Evolutionary conservation across 2,797 vertebrate species (phyloP), one percentile per base, ranked within the genome.

Genomic region (Necrosyrtes monachus): DNA sequence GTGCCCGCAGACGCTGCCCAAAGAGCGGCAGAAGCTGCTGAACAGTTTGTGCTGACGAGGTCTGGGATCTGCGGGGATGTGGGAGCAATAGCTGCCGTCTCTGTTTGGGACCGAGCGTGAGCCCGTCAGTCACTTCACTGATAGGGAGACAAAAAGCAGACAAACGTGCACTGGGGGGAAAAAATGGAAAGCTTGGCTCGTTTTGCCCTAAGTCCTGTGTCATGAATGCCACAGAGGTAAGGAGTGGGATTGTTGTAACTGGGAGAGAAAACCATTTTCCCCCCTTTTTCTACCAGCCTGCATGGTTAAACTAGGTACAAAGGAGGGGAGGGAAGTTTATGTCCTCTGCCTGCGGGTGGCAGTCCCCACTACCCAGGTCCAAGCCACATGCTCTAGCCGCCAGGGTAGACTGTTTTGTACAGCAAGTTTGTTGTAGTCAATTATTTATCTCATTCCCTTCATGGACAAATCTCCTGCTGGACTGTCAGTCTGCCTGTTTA

Each of bases 81-180:
- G 1, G 6, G 31, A 68, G 54, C 41, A 15, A 43, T 4, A 65
- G 48, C 53, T 48, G 67, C 35, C 1, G 0, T 27, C 39, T 39
- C 46, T 1, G 1, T 25, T 3, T n/a, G 50, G 60, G 76, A 54
- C 27, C 3, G 0, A 60, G 57, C 2, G 1, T 3, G 19, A 57
- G n/a, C 59, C 62, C 31, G 13, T 14, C 17, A 3, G n/a, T 39
- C 18, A 2, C 22, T 41, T 48, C 76, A 10, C 9, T 1, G 0
- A 13, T 1, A 16, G 23, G 18, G 50, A 85, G 27, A 23, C 6
- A 7, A 57, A 41, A 19, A 3, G 19, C 28, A 8, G 5, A 27
- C 10, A 25, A 50, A 63, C 0, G 0, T 13, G 23, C 24, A 16
- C 2, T 5, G 41, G 27, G 28, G 33, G 39, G 51, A 4, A 37